Conservation (phyloP, 1,140 invertebrate genomes). For the Drosophila sproati region DNA sequence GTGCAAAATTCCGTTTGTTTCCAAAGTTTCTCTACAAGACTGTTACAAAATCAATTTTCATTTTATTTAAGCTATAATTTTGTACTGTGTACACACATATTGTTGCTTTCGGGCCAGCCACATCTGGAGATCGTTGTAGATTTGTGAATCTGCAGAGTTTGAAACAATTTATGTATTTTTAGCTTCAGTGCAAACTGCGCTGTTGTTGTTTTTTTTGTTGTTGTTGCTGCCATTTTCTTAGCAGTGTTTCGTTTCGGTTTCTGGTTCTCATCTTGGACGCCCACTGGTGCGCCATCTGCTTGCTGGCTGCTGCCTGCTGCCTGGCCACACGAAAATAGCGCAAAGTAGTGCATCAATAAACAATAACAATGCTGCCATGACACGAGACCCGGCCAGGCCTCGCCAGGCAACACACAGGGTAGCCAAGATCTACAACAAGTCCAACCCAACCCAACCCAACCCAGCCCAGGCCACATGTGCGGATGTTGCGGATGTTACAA, state of each 20-base stretch:
- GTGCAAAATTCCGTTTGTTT: too few relatives aligned
- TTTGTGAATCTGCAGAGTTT: conserved; percentile 18
- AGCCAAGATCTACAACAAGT: conserved; percentile 29
- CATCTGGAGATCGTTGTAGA: conserved; percentile 28
- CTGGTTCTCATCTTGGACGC: conserved; percentile 58
- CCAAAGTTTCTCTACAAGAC: too few relatives aligned
- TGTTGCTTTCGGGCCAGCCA: conserved; percentile 10
- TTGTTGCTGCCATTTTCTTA: conserved; percentile 13
- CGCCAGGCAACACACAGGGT: conserved; percentile 33
- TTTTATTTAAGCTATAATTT: neutral
- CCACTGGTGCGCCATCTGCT: conserved; percentile 68
- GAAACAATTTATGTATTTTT: conserved; percentile 58
- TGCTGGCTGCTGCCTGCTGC: conserved; percentile 24
- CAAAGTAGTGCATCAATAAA: conserved; percentile 83
- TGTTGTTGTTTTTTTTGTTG: conserved; percentile 32
- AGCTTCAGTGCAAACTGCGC: conserved; percentile 29
- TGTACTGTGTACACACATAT: neutral
- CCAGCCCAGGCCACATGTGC: conserved; percentile 63
- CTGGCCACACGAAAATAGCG: conserved; percentile 78
- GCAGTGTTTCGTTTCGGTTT: conserved; percentile 14
- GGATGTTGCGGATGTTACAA: conserved; percentile 65
- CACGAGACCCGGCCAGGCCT: conserved; percentile 1
- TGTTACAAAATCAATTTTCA: too few relatives aligned
- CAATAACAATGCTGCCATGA: conserved; percentile 77
- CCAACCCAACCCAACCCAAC: conserved; percentile 21